Conservation (phyloP, 2,888 invertebrate genomes). For the Zygothrica quintamaculata region DNA sequence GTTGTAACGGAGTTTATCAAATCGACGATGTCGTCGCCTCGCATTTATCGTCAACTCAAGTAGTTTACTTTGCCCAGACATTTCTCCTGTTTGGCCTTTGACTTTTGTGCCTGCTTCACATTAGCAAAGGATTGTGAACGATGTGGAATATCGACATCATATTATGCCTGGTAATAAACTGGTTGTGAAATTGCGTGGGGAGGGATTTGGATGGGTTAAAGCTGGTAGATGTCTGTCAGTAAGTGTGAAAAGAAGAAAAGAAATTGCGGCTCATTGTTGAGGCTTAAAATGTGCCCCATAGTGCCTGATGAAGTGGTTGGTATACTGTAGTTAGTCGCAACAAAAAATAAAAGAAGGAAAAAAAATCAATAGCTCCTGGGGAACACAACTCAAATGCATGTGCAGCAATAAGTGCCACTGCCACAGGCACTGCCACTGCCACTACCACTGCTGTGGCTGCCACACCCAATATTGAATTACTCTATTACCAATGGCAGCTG, state of each 20-base stretch:
- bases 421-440: no score
- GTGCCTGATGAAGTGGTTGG: conserved; percentile 51
- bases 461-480: conserved; percentile 73
- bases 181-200: no score
- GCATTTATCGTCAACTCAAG: conserved; percentile 47
- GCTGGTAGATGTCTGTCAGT: conserved; percentile 7
- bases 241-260: conserved; percentile 43
- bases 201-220: not conserved
- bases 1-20: conserved; percentile 36
- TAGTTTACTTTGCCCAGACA: conserved; percentile 62
- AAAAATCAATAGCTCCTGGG: conserved; percentile 48
- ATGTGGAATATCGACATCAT: conserved; percentile 52
- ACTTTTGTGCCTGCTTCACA: conserved; percentile 40
- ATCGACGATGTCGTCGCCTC: conserved; percentile 32
- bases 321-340: conserved; percentile 4
- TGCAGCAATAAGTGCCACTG: no score
- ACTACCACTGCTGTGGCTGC: conserved; percentile 41
- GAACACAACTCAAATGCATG: conserved; percentile 33
- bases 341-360: no score
- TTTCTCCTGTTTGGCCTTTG: conserved; percentile 50
- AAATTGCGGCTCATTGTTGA: conserved; percentile 38
- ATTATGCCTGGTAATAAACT: conserved; percentile 10
- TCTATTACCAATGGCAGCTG: conserved; percentile 58
- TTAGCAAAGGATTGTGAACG: conserved; percentile 59
- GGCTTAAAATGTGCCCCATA: conserved; percentile 22